Base-by-base conservation (phyloP, 2,888 invertebrate genomes). In the Tupiocoris notatus region DNA sequence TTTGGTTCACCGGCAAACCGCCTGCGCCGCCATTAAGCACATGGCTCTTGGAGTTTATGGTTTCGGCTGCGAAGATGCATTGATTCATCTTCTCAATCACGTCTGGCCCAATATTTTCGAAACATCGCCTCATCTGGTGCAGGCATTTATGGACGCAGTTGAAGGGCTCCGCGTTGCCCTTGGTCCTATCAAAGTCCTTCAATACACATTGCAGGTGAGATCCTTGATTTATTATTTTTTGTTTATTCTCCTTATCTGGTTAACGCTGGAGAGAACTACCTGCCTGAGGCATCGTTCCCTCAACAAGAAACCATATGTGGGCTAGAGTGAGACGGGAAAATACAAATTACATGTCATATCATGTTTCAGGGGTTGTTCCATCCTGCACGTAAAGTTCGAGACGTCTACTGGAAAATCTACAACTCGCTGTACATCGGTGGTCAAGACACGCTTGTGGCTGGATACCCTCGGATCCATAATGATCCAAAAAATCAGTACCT, bases 81-180 rank as follows among this genome's bases (percentile, higher is more conserved):
- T 99, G 2, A 90, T 95, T 59, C 99, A 99, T 87, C 87, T 99
- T 63, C 86, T 99, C 78, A 99, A 99, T 86, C 96, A 98, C 84
- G 98, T 99, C 22, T 99, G 99, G 99, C 99, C 99, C 12, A 99
- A 99, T 84, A 96, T 99, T 81, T 98, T 99, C 83, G 99, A 99
- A 86, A 98, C 98, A 0, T 98, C 98, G 16, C 99, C 99, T 17
- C 99, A 99, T 89, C 90, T 99, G 80, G 98, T 99, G 22, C 99
- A 99, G 86, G 98, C 99, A 0, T 99, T 99, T 85, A 98, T 99
- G 95, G 98, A 98, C 82, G 93, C 98, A 2, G 94, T 98, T 2
- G 99, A 99, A 84, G 99, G 98, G 16, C 90, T 99, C 86, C 86
- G 99, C 39, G 98, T 99, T 2, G 96, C 98, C 0, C 87, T 99